These are phyloP conservation scores for Sialia sialis DNA, from an alignment of 2,113 vertebrate genomes.

Conservation along the genomic window DNA sequence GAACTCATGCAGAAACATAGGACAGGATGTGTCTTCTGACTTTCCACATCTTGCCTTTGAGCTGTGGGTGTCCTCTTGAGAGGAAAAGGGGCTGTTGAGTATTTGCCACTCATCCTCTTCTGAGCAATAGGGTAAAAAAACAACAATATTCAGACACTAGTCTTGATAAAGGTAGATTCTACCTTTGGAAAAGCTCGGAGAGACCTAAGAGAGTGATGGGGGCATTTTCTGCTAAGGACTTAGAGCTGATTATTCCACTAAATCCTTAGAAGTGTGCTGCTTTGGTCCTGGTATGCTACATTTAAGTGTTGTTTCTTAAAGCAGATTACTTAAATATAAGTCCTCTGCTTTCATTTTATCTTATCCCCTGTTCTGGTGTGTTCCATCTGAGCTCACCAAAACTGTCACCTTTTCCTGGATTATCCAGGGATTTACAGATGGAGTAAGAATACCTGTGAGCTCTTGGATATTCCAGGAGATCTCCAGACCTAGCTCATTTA, in stretches of 20 bases:
- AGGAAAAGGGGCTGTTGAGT: neutral
- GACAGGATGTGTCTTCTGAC: neutral
- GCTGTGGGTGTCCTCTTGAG: neutral
- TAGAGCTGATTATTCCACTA: neutral
- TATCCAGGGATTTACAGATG: accelerated
- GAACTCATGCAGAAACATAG: neutral
- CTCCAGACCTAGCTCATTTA: neutral
- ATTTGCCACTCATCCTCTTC: neutral
- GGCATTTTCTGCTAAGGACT: neutral
- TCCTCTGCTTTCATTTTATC: neutral
- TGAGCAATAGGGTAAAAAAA: neutral
- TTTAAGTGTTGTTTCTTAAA: neutral
- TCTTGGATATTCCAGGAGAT: neutral
- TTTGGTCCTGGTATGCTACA: neutral
- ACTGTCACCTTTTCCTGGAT: neutral
- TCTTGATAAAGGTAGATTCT: neutral
- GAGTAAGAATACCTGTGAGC: neutral
- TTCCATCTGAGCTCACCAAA: neutral
- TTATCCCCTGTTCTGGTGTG: neutral
- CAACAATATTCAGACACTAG: neutral
- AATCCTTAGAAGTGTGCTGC: neutral
- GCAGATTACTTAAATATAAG: neutral
- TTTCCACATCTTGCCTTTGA: neutral
- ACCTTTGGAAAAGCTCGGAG: neutral
- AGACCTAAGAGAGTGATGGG: neutral